Base-by-base conservation (phyloP, 1,140 invertebrate genomes). In the Bilobella aurantiaca region DNA sequence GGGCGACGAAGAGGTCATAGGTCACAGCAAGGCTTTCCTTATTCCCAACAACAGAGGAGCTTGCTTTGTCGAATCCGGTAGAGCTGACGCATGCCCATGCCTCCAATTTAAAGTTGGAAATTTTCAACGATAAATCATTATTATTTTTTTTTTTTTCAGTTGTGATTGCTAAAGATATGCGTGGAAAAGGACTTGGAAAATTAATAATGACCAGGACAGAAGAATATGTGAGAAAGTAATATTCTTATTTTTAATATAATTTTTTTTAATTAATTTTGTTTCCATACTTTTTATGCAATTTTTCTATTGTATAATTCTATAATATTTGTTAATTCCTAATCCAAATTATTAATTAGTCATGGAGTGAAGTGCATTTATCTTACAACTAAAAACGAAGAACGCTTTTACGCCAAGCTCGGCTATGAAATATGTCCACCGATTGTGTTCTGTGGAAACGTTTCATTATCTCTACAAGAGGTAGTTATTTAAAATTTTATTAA, bases 401-500 rank as follows among this genome's bases (percentile, higher is more conserved):
- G 80, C 37, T 90, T 90, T 78, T 90, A 90, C 73, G 74, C 78
- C 37, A 87, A 87, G 77, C 82, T 90, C 69, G 87, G 87, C 30
- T 90, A 89, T 73, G 76, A 74, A 31, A 74, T 82, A 63, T 89
- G 87, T 74, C 79, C 82, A 32, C 87, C 87, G 3, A 77, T 89
- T 27, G 82, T 84, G 56, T 83, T 85, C 75, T 88, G 82, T 78
- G 85, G 82, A 23, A 66, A 66, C 1, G 46, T 21, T 1, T 70
- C 69, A 21, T 5, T 62, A 2, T 21, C 28, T 5, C 25, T 69
- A 29, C 61, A 65, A 14, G 62, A 64, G 58, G 66, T 67, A 53
- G n/a, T n/a, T n/a, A n/a, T n/a, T n/a, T n/a, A n/a, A n/a, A n/a
- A n/a, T n/a, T n/a, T n/a, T n/a, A n/a, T n/a, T n/a, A n/a, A n/a